Base-by-base conservation (phyloP, 2,797 vertebrate species). In the Pelobates cultripes region DNA sequence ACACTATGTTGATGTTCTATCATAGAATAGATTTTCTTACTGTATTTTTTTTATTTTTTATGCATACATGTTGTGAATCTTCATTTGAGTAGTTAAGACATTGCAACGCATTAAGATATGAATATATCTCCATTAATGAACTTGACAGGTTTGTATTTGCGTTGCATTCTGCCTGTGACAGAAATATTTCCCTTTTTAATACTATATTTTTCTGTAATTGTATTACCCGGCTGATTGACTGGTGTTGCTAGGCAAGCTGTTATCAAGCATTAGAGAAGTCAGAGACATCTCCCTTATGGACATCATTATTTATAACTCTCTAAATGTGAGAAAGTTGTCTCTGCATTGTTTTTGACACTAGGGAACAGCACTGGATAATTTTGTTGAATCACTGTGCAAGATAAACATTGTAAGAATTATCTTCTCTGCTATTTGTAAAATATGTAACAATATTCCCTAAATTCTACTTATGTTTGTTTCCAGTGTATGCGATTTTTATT, bases 231-330 rank as follows among this genome's bases (percentile, higher is more conserved):
- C 55, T 57, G 55, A 12, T 12, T 9, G 14, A 15, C 55, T 12
- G 55, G 55, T 12, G 55, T 57, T 57, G 55, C 55, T 57, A 57
- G 14, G 10, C 10, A 15, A 57, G 55, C 55, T 57, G 55, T 12
- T 57, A 57, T 57, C 14, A 57, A 57, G 14, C 55, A 57, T 42
- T 79, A 73, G 61, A 64, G 60, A 73, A 66, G 40, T 41, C 14
- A 71, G 17, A 57, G 57, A 47, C 60, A 79, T 45, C 10, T 13
- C 47, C 8, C 77, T 51, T 43, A 8, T 42, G 77, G 69, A 14
- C 41, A 63, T 72, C 77, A 64, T 72, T 72, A 73, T 53, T 51
- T 53, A 64, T 79, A n/a, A 40, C 9, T 57, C 55, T 57, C 9
- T 12, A 57, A 57, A 57, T 57, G 55, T 12, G 14, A 15, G 55